Conservation (phyloP, 30 jellyfish, hydroid and myxozoan genomes). For the Aurelia aurita region DNA sequence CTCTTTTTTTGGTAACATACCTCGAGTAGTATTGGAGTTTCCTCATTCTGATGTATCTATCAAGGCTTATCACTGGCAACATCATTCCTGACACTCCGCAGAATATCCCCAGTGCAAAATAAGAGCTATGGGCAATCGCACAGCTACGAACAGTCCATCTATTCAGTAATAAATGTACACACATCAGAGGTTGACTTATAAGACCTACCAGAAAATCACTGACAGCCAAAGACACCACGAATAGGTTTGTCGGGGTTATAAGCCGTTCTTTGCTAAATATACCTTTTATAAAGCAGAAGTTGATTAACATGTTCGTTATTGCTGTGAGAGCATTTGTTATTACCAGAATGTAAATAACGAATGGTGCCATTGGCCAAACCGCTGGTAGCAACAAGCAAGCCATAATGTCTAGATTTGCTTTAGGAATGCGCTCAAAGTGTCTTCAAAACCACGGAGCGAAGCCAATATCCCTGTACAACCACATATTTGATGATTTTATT, state of each 20-base stretch:
- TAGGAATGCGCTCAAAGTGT: too few species aligned
- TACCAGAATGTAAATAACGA: too few species aligned
- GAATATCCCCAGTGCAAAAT: conserved; percentile 27
- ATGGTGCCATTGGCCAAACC: too few species aligned
- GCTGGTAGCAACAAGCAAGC: too few species aligned
- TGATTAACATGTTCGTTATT: too few species aligned
- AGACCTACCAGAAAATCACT: conserved; percentile 66
- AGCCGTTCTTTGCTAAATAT: too few species aligned
- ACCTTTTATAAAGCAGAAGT: too few species aligned
- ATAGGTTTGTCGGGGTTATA: conserved; percentile 26
- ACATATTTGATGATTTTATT: too few species aligned
- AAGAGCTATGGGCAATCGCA: neutral
- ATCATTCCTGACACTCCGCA: conserved; percentile 72
- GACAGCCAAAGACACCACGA: conserved; percentile 52
- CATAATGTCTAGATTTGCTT: too few species aligned
- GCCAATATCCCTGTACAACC: too few species aligned
- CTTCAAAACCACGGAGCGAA: too few species aligned
- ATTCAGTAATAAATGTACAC: conserved; percentile 30
- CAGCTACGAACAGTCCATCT: neutral
- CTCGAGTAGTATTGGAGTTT: conserved; percentile 50
- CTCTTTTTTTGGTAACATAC: conserved; percentile 53
- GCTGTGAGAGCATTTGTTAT: too few species aligned
- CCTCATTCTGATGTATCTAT: conserved; percentile 63
- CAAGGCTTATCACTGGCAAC: conserved; percentile 62
- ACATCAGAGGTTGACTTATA: conserved; percentile 55